Evolutionary conservation across 1,140 invertebrate genomes (phyloP).

Genomic region (Heliothis virescens): DNA sequence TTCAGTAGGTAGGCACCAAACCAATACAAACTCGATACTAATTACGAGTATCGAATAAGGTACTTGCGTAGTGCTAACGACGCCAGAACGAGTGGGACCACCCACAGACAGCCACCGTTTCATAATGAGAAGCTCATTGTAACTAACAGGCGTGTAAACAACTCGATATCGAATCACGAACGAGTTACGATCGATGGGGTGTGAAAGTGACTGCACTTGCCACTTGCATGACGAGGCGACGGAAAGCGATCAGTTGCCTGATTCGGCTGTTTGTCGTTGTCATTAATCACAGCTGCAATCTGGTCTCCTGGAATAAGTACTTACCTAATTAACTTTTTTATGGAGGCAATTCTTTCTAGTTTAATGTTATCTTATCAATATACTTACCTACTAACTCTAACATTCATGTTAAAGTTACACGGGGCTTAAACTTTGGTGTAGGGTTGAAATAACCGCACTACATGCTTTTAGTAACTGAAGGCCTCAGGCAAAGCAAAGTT

Average conservation of each 20-base stretch:
- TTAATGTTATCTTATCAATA: too few species aligned
- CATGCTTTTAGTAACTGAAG: neutral
- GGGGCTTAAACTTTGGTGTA: neutral
- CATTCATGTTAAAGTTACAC: too few species aligned
- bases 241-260: neutral
- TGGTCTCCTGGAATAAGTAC: too few species aligned
- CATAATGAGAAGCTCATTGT: slow-evolving; percentile 53
- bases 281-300: neutral
- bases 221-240: slow-evolving; percentile 20
- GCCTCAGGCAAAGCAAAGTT: neutral
- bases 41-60: slow-evolving; percentile 18
- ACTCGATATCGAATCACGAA: slow-evolving; percentile 56
- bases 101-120: slow-evolving; percentile 53
- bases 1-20: too few species aligned
- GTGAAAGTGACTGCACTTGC: slow-evolving; percentile 47
- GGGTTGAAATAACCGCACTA: too few species aligned
- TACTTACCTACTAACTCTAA: too few species aligned
- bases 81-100: slow-evolving; percentile 51
- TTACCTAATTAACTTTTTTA: neutral
- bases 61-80: slow-evolving; percentile 36
- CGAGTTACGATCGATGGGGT: slow-evolving; percentile 48
- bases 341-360: neutral
- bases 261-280: neutral
- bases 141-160: slow-evolving; percentile 60
- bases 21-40: slow-evolving; percentile 11